phyloP scores from a whole-genome alignment of 1,140 invertebrate genomes.

The Apis laboriosa region DNA sequence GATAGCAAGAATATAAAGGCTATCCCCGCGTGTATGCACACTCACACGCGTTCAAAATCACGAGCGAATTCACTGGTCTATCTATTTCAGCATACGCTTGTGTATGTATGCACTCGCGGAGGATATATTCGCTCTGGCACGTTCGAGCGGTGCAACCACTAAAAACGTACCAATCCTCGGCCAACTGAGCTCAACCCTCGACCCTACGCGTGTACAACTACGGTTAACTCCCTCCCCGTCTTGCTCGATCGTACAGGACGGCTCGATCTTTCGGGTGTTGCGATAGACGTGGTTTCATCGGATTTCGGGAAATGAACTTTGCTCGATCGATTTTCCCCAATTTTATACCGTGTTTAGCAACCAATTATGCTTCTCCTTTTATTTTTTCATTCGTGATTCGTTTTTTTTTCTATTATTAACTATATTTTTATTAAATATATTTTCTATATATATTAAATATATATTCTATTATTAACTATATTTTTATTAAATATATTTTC shows the following conservation, averaged over 20 bases:
- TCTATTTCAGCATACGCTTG: not conserved
- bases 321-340: slow-evolving; percentile 22
- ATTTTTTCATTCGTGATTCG: too few species aligned
- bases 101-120: slow-evolving; percentile 20
- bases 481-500: too few species aligned
- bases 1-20: slow-evolving; percentile 59
- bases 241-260: slow-evolving; percentile 43
- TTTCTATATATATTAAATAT: too few species aligned
- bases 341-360: slow-evolving; percentile 9
- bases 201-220: slow-evolving; percentile 39
- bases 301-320: not conserved
- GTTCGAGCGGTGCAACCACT: slow-evolving; percentile 65
- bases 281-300: slow-evolving; percentile 1
- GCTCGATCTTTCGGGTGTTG: slow-evolving; percentile 33
- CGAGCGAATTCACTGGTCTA: not conserved
- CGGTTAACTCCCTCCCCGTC: slow-evolving; percentile 21
- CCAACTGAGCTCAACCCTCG: slow-evolving; percentile 35
- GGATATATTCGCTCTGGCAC: slow-evolving; percentile 62
- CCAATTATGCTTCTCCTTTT: not conserved
- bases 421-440: too few species aligned
- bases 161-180: slow-evolving; percentile 58
- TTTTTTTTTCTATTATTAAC: too few species aligned
- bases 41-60: not conserved
- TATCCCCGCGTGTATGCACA: not conserved
- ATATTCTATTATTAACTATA: too few species aligned